Base-by-base conservation (phyloP, 2,113 vertebrate genomes). In the Hepsetus odoe region DNA sequence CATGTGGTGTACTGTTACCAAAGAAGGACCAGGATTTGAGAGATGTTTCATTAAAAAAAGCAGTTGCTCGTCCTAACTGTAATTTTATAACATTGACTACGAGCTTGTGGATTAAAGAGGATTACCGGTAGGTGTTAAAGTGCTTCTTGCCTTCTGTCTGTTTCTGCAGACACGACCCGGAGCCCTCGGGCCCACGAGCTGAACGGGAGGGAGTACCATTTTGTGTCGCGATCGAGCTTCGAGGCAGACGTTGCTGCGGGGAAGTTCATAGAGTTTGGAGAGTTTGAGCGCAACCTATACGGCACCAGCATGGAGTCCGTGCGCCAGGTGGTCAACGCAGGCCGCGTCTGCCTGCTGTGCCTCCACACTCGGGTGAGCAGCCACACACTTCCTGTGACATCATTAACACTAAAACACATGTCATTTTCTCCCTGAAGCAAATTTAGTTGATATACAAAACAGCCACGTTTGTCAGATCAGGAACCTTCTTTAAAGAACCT, bases 231-330 rank as follows among this genome's bases (percentile, higher is more conserved):
- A 5, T 86, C 94, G 56, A 90, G 88, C 0, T 98, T 99, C 79
- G 96, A 99, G 77, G 84, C 92, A 1, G 97, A 99, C 76, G 85
- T 96, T 71, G 90, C 92, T 14, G 79, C 94, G 1, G 95, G 94
- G 26, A 98, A 98, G 81, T 98, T 98, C 86, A 94, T 98, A 1
- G 97, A 99, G 42, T 96, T 94, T 0, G 96, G 97, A 6, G 97
- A 99, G 87, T 97, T 94, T 85, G 96, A 96, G 85, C 97, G 95
- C 88, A 98, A 98, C 88, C 85, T 98, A 30, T 99, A 99, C 33
- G 97, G 97, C 74, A 98, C 96, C 40, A 96, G 95, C 85, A 93
- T 93, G n/a, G 97, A 99, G 86, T 97, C 96, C 0, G 93, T 97
- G 72, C 93, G 95, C 55, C 96, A 98, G 70, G 91, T 97, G 22